Evolutionary conservation across 1,140 invertebrate genomes (phyloP).

Genomic region (Lasaia peninsularis): DNA sequence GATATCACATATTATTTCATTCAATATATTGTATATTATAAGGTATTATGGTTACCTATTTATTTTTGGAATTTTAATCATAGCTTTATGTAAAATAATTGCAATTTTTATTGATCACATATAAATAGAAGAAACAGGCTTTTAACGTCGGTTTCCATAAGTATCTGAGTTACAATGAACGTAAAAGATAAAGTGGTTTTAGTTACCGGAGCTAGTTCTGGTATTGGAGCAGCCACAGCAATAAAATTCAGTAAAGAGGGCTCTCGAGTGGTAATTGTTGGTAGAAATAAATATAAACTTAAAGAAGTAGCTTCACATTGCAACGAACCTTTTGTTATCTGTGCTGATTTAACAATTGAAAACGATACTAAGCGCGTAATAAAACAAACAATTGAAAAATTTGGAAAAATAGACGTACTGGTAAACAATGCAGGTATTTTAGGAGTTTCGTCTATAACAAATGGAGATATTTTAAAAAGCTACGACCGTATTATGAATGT

Average conservation of each 20-base stretch:
- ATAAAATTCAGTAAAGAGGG: constrained; percentile 33
- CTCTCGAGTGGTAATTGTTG: constrained; percentile 33
- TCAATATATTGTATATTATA: no score
- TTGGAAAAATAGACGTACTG: constrained; percentile 33
- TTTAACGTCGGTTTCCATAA: no score
- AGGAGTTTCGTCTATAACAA: background rate
- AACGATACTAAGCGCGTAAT: constrained; percentile 27
- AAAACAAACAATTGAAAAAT: constrained; percentile 22
- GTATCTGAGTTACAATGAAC: no score
- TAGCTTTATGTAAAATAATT: background rate
- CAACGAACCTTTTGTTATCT: constrained; percentile 17
- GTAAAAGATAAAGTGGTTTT: constrained; percentile 32
- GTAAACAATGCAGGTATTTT: constrained; percentile 28
- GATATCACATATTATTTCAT: no score
- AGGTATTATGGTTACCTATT: no score
- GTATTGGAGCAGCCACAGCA: constrained; percentile 24
- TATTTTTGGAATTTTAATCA: no score
- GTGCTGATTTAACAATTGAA: constrained; percentile 29
- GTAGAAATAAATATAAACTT: constrained; percentile 27
- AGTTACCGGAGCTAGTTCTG: constrained; percentile 30
- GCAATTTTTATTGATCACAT: background rate
- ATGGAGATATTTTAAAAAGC: background rate
- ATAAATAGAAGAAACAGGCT: no score
- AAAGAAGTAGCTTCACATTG: constrained; percentile 18
- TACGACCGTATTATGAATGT: constrained; percentile 18